These are phyloP conservation scores for Trissolcus brochymenae DNA, from an alignment of 2,888 invertebrate genomes.

Conservation along the genomic window DNA sequence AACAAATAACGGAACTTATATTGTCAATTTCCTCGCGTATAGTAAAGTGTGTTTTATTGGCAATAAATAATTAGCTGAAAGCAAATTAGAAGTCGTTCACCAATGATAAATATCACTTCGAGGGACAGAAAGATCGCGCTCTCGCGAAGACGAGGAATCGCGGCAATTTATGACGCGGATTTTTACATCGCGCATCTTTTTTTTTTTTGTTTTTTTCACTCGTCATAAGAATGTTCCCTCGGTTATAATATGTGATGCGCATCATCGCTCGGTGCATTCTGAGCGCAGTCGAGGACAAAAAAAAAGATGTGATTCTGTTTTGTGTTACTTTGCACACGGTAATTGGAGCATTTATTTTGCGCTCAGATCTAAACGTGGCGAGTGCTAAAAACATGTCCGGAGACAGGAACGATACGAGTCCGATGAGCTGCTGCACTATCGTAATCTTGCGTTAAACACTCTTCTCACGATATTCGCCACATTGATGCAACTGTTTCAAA, in stretches of 20 bases:
- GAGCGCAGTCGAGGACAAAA: background rate
- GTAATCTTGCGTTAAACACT: conserved; percentile 23
- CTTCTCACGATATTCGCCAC: background rate
- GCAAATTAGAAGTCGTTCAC: background rate
- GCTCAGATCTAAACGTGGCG: background rate
- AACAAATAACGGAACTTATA: conserved; percentile 27
- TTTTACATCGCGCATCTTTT: background rate
- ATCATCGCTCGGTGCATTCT: conserved; percentile 6
- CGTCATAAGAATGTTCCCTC: background rate
- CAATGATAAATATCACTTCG: background rate
- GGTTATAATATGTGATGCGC: conserved; percentile 8
- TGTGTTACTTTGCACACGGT: conserved; percentile 10
- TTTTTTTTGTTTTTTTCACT: conserved; percentile 6
- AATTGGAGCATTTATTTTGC: conserved; percentile 20
- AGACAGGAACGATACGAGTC: conserved; percentile 6
- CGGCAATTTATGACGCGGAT: background rate
- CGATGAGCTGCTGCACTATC: conserved; percentile 5
- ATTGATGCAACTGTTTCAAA: conserved; percentile 10
- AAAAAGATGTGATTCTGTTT: conserved; percentile 17
- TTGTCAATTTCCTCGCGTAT: conserved; percentile 3
- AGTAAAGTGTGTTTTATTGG: conserved; percentile 1
- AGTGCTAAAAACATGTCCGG: background rate
- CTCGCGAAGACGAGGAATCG: background rate
- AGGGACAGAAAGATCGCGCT: background rate
- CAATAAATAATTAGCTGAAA: background rate